Evolutionary conservation across 1,140 invertebrate genomes (phyloP).

Genomic region (Yoshiicerus persimilis): DNA sequence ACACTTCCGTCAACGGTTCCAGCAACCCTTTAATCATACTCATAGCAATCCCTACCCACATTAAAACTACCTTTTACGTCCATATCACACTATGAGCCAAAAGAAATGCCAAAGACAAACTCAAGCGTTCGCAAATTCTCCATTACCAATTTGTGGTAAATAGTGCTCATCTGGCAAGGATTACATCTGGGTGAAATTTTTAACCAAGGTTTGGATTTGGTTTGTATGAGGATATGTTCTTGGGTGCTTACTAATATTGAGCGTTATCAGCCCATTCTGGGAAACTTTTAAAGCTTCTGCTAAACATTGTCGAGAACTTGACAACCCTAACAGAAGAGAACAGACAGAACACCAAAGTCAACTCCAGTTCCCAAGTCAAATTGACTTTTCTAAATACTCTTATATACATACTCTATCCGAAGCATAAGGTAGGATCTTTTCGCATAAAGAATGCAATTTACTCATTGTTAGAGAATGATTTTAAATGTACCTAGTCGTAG

Average conservation of each 20-base stretch:
- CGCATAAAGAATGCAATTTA: background rate
- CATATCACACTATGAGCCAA: background rate
- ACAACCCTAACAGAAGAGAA: background rate
- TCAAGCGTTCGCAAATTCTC: background rate
- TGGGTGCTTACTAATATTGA: background rate
- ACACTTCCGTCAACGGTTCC: background rate
- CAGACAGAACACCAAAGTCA: conserved; percentile 14
- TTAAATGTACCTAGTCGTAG: background rate
- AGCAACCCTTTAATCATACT: background rate
- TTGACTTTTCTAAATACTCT: background rate
- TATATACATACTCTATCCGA: background rate
- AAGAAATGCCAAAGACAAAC: background rate
- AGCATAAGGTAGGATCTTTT: background rate
- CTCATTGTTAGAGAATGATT: background rate
- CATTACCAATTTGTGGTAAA: background rate
- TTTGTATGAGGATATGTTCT: background rate
- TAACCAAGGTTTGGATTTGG: background rate
- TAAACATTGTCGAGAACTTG: background rate
- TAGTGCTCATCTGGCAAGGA: background rate
- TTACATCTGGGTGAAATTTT: background rate
- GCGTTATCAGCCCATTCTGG: background rate
- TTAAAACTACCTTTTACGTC: background rate
- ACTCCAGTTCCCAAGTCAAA: background rate
- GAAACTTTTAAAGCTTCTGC: conserved; percentile 7
- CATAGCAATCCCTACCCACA: background rate